Conservation (phyloP, 2,888 invertebrate genomes). For the Seladonia tumulorum region DNA sequence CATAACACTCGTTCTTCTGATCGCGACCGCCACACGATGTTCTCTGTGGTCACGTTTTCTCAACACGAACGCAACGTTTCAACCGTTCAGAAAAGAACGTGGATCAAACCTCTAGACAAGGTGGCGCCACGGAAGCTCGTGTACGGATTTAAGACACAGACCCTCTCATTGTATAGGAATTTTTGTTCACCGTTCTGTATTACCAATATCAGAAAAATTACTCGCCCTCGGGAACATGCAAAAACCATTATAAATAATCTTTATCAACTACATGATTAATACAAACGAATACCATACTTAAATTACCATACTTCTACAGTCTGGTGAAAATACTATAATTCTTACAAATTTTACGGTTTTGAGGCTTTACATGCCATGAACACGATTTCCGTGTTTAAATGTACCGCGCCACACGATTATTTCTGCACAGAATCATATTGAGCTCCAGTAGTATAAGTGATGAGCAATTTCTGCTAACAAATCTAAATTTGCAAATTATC, state of each 20-base stretch:
- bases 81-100: slow-evolving; percentile 67
- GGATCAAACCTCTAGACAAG: slow-evolving; percentile 57
- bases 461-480: not conserved
- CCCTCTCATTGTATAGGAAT: slow-evolving; percentile 1
- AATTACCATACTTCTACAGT: not conserved
- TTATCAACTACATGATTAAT: not conserved
- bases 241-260: not conserved
- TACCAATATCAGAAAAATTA: slow-evolving; percentile 5
- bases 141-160: not conserved
- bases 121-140: slow-evolving; percentile 57
- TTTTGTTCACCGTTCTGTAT: slow-evolving; percentile 5
- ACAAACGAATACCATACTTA: not conserved
- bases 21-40: slow-evolving; percentile 52
- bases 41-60: slow-evolving; percentile 65
- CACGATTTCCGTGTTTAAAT: not conserved
- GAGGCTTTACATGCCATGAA: not conserved
- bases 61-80: slow-evolving; percentile 67
- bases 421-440: not conserved
- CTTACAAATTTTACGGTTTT: not conserved
- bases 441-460: not conserved
- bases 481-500: not conserved
- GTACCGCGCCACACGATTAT: not conserved
- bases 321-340: not conserved
- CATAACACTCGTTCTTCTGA: slow-evolving; percentile 70
- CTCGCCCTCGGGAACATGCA: not conserved